Evolutionary conservation across 2,113 vertebrate genomes (phyloP), one percentile per base, ranked within the genome.

Genomic region (Pelecanoides urinatrix): DNA sequence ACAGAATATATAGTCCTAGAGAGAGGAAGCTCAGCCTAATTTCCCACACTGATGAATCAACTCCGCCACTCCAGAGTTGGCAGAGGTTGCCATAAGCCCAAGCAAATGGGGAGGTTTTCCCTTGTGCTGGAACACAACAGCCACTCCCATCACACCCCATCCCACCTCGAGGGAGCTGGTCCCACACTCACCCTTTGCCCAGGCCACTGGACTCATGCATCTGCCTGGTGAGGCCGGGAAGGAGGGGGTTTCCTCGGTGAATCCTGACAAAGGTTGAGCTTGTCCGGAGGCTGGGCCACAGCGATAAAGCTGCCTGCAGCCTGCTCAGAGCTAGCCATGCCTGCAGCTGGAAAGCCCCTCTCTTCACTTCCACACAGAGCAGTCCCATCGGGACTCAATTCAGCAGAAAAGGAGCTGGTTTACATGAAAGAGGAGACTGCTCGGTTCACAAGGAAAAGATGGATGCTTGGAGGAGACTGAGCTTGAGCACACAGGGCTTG

Each of bases 311-410:
- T 32, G 49, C 58, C 56, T 91, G 55, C 38, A 88, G 76, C 47
- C 72, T 4, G 10, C 65, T 47, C 40, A 30, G 68, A 78, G 58
- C 61, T 70, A 84, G 36, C 71, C 73, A 73, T 50, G 38, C 49
- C 76, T 61, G 86, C 53, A 62, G 74, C 66, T 92, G 83, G 89
- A 95, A 97, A 95, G 67, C 63, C 77, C 77, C 81, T 89, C 49
- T 93, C 74, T 87, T 87, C 12, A 32, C 18, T 95, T 90, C 77
- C 84, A 96, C 0, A 0, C 22, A 52, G 27, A 89, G 70, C 19
- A n/a, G 67, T 53, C 47, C 80, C 74, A 62, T 8, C 2, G 25
- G 74, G 66, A 91, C 34, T 9, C 40, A 36, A 34, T 56, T 79
- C 71, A 88, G 80, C 49, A 91, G 70, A 85, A 89, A 72, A 82